Base-by-base conservation (phyloP, 1,140 invertebrate genomes). In the Delia radicum region DNA sequence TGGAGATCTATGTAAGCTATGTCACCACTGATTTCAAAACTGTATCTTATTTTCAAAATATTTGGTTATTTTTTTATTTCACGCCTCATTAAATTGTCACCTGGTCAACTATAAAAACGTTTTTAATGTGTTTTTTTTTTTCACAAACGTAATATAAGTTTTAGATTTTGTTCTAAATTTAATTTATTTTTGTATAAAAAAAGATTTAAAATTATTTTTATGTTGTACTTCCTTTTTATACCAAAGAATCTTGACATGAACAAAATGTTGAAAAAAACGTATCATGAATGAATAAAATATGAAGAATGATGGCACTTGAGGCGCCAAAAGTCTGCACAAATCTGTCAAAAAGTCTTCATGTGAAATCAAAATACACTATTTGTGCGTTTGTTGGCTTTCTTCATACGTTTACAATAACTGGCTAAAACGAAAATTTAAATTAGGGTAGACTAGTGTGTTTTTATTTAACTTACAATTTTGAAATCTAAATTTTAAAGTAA, bases 281-380 rank as follows among this genome's bases (percentile, higher is more conserved):
- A 21, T 55, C 48, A 55, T 55, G 48, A 21, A 55, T 55, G 48
- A 55, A 55, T 55, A 55, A 55, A 55, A 55, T 55, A 55, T 55
- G 48, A 55, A 55, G 48, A 55, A 55, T 55, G 48, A 55, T 55
- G 48, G 26, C 63, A 65, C 63, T 65, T 28, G 29, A 65, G 29
- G 63, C 63, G 63, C 29, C 63, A 65, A 65, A 65, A 65, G 63
- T 65, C 63, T 65, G 27, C 63, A 65, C 29, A 65, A 65, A 65
- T 65, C 63, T 65, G 63, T 65, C 63, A 65, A 65, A 65, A 29
- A 29, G 12, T 29, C 26, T 55, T 55, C 48, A 55, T 55, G 48
- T 55, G 48, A 55, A 55, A 55, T 21, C 48, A 55, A 55, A 55
- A 24, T 21, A 55, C 48, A 55, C 18, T 10, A 8, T n/a, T n/a